Conservation (phyloP, 2,113 vertebrate genomes). For the Probosciger aterrimus region DNA sequence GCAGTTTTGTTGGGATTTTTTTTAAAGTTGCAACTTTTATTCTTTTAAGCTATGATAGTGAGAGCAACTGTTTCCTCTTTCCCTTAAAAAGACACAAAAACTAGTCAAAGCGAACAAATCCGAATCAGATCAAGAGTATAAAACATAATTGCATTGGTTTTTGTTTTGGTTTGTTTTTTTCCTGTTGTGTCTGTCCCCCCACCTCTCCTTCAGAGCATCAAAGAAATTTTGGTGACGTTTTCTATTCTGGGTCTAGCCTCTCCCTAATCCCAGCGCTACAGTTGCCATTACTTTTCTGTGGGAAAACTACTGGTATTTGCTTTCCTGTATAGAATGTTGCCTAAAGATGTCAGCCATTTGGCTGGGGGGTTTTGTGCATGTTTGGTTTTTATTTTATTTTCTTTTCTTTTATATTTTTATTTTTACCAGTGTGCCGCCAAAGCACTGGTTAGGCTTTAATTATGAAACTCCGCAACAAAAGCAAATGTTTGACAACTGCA, state of each 20-base stretch:
- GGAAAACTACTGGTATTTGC: constrained; percentile 73
- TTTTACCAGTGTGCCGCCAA: constrained; percentile 18
- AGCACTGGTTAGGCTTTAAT: constrained; percentile 72
- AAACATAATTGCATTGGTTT: neutral
- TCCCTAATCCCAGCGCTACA: constrained; percentile 43
- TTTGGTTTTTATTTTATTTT: constrained; percentile 13
- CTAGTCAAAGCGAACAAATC: neutral
- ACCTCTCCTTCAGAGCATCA: neutral
- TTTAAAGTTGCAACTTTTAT: constrained; percentile 42
- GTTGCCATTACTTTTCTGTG: constrained; percentile 70
- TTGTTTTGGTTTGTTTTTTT: neutral
- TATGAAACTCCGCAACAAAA: constrained; percentile 69
- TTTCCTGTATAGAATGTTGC: constrained; percentile 70
- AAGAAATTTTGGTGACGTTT: constrained; percentile 47
- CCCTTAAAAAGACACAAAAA: constrained; percentile 4
- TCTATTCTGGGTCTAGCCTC: constrained; percentile 52
- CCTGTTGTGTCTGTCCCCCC: neutral
- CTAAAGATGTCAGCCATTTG: constrained; percentile 63
- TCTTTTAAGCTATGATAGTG: constrained; percentile 66
- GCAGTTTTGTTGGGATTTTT: neutral
- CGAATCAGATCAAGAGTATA: constrained; percentile 55
- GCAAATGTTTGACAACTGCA: constrained; percentile 62
- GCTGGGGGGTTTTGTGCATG: constrained; percentile 56
- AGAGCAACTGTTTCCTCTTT: constrained; percentile 67
- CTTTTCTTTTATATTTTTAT: neutral